phyloP scores from a whole-genome alignment of 92 coral and sea anemone genomes.

The Hydrozoanthus gracilis region DNA sequence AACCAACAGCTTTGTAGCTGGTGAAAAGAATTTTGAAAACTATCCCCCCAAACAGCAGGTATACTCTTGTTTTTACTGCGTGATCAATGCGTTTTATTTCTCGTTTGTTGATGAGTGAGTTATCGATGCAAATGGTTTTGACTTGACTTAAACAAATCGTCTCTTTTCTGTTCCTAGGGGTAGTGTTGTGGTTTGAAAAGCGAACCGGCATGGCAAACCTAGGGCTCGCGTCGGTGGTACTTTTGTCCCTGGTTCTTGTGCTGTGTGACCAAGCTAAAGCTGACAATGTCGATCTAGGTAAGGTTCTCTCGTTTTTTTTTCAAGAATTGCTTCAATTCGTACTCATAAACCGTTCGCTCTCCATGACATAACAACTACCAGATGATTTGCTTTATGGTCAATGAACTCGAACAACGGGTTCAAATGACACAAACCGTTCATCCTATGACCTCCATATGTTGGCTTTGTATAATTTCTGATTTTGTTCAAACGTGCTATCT shows the following conservation, averaged over 20 bases:
- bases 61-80: slow-evolving; percentile 7
- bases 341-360: background rate
- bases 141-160: background rate
- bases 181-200: background rate
- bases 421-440: background rate
- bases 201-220: slow-evolving; percentile 41
- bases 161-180: slow-evolving; percentile 9
- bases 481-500: no score
- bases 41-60: slow-evolving; percentile 48
- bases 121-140: background rate
- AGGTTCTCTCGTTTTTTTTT: background rate
- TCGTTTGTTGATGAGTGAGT: background rate
- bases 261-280: slow-evolving; percentile 31
- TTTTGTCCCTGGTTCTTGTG: background rate
- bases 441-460: background rate
- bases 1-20: slow-evolving; percentile 22
- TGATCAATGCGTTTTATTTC: background rate
- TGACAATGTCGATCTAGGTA: slow-evolving; percentile 44
- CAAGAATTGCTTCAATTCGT: background rate
- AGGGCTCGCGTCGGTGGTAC: slow-evolving; percentile 10
- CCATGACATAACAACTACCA: slow-evolving; percentile 14
- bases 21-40: slow-evolving; percentile 34
- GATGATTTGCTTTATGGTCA: background rate
- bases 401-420: background rate
- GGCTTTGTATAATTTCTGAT: no score